Evolutionary conservation across 2,797 vertebrate species (phyloP).

Genomic region (Sus cebifrons): DNA sequence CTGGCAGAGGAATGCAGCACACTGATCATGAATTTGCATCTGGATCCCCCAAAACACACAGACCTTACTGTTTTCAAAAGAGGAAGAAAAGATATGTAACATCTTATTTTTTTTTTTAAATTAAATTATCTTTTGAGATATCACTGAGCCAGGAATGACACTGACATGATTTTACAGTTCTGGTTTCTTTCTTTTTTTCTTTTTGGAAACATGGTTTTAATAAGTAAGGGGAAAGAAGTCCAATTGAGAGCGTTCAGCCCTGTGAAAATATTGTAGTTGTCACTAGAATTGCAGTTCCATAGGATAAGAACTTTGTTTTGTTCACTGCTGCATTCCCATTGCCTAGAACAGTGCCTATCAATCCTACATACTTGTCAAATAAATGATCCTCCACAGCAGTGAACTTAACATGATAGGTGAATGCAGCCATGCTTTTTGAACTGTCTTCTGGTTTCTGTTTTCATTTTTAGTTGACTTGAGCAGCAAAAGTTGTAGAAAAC

Average conservation of each 20-base stretch:
- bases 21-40: constrained; percentile 10
- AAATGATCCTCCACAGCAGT: background rate
- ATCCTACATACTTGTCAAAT: background rate
- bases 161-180: constrained; percentile 71
- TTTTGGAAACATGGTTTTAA: background rate
- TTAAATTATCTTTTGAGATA: constrained; percentile 43
- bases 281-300: background rate
- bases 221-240: constrained; percentile 2
- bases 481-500: constrained; percentile 30
- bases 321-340: background rate
- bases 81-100: constrained; percentile 7
- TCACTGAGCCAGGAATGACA: constrained; percentile 30
- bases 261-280: background rate
- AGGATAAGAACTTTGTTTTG: background rate
- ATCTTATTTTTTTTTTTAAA: constrained; percentile 60
- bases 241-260: background rate
- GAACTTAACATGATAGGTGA: background rate
- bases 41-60: constrained; percentile 22
- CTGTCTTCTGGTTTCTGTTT: constrained; percentile 36
- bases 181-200: constrained; percentile 34
- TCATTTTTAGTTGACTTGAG: constrained; percentile 59
- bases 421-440: constrained; percentile 9
- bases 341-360: background rate
- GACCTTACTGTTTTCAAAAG: constrained; percentile 27
- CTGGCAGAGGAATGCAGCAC: constrained; percentile 77